Percentiles rank a stretch among this genome's conserved stretches.
Conservation (phyloP, 2,113 vertebrate genomes). For the Trachemys scripta region DNA sequence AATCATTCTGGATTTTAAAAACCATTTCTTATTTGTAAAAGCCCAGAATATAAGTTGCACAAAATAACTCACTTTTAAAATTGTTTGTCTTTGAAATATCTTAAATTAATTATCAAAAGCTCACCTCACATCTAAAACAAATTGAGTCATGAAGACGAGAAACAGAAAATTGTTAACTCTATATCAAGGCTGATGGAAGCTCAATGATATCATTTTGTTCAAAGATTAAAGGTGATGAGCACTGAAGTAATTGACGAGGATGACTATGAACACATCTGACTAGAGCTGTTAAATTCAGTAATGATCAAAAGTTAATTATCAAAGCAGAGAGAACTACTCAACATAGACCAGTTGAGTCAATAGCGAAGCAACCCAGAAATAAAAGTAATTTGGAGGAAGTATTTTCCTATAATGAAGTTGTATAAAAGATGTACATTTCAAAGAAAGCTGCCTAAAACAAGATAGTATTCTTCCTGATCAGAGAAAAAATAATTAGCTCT, state of each 20-base stretch:
- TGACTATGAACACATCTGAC: slow-evolving; percentile 70
- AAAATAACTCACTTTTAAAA: slow-evolving; percentile 61
- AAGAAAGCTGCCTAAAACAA: slow-evolving; percentile 71
- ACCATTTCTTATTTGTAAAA: slow-evolving; percentile 48
- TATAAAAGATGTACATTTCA: slow-evolving; percentile 71
- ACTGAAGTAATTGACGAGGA: slow-evolving; percentile 72
- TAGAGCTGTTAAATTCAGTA: slow-evolving; percentile 75
- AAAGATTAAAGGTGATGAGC: slow-evolving; percentile 77
- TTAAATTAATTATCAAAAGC: slow-evolving; percentile 79
- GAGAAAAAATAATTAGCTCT: slow-evolving; percentile 75
- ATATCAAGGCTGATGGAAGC: slow-evolving; percentile 39
- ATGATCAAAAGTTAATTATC: slow-evolving; percentile 82
- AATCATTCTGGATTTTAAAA: slow-evolving; percentile 28
- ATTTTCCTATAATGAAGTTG: slow-evolving; percentile 74
- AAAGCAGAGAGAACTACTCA: slow-evolving; percentile 74
- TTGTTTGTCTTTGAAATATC: slow-evolving; percentile 61
- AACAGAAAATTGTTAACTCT: slow-evolving; percentile 66
- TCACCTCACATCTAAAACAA: slow-evolving; percentile 61
- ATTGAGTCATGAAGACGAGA: slow-evolving; percentile 56
- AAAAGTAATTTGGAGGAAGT: slow-evolving; percentile 74
- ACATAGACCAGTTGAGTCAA: slow-evolving; percentile 75
- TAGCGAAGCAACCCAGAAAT: slow-evolving; percentile 70
- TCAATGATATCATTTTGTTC: slow-evolving; percentile 73
- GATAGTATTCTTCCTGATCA: slow-evolving; percentile 73
- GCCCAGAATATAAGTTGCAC: slow-evolving; percentile 17